Evolutionary conservation across 64 coral and sea anemone genomes (phyloP).

Genomic region (Cladopsammia gracilis): DNA sequence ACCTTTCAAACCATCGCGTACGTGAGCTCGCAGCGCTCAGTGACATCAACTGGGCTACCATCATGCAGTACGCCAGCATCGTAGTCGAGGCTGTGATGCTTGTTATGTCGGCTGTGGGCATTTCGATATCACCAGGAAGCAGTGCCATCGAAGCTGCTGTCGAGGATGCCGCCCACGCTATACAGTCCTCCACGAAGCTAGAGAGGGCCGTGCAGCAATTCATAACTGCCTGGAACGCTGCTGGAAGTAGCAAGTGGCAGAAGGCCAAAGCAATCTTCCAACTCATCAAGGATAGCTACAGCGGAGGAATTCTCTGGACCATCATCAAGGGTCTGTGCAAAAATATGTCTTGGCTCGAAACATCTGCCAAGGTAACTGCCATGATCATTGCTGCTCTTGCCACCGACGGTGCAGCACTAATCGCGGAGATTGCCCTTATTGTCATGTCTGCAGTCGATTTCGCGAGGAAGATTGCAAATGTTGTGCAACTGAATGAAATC

Average conservation of each 20-base stretch:
- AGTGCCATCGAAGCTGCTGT: not conserved
- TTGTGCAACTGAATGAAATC: not conserved
- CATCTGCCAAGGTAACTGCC: slow-evolving; percentile 47
- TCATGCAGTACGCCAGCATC: slow-evolving; percentile 53
- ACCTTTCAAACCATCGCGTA: not conserved
- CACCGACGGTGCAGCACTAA: slow-evolving; percentile 54
- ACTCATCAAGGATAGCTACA: slow-evolving; percentile 54
- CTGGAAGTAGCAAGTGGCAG: slow-evolving; percentile 17
- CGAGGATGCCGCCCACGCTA: slow-evolving; percentile 28
- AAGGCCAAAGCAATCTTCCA: slow-evolving; percentile 62
- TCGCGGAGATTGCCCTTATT: slow-evolving; percentile 56
- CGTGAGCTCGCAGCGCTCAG: not conserved
- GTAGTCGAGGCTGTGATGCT: slow-evolving; percentile 43
- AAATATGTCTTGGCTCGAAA: slow-evolving; percentile 47
- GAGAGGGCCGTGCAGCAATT: slow-evolving; percentile 46
- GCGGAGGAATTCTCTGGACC: slow-evolving; percentile 63
- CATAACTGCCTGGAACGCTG: slow-evolving; percentile 33
- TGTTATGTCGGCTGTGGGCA: slow-evolving; percentile 48
- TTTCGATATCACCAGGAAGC: not conserved
- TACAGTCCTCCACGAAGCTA: slow-evolving; percentile 24
- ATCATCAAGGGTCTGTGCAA: slow-evolving; percentile 61
- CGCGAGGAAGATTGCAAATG: slow-evolving; percentile 48
- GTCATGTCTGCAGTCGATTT: slow-evolving; percentile 30
- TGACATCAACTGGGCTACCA: slow-evolving; percentile 45
- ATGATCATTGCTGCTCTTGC: slow-evolving; percentile 62